Conservation (phyloP, 2,888 invertebrate genomes). For the Zaprionus bogoriensis region DNA sequence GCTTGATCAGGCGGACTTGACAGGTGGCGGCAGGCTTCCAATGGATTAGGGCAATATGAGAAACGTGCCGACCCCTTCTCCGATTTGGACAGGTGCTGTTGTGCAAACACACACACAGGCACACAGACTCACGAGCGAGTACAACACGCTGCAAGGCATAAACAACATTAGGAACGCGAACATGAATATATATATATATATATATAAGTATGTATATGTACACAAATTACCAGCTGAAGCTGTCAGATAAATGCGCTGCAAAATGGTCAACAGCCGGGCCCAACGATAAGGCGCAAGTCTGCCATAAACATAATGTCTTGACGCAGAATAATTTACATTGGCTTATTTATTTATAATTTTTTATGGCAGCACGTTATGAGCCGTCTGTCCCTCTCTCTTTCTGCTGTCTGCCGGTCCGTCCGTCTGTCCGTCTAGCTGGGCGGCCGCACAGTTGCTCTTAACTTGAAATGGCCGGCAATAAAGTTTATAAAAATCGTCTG, state of each 20-base stretch:
- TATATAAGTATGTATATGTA: conserved; percentile 52
- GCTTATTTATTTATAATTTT: conserved; percentile 58
- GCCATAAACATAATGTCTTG: conserved; percentile 36
- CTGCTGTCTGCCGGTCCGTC: background rate
- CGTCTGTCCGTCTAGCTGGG: background rate
- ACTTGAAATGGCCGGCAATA: conserved; percentile 34
- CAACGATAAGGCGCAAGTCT: conserved; percentile 31
- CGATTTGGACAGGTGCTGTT: conserved; percentile 3
- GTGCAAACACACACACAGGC: too few species aligned
- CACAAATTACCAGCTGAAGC: conserved; percentile 51
- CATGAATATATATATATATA: conserved; percentile 40
- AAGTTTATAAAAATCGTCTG: conserved; percentile 58
- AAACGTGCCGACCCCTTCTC: conserved; percentile 31
- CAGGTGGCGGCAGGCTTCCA: conserved; percentile 36
- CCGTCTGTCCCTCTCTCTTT: conserved; percentile 3
- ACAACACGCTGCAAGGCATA: conserved; percentile 4
- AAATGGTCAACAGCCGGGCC: conserved; percentile 40
- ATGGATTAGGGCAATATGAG: conserved; percentile 41
- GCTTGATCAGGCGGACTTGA: conserved; percentile 3
- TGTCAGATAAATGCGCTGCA: conserved; percentile 29
- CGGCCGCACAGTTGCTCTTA: conserved; percentile 7
- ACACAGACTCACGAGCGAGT: too few species aligned
- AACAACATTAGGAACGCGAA: conserved; percentile 15
- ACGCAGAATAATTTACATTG: conserved; percentile 46
- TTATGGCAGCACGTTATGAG: conserved; percentile 38